Conservation (phyloP, 1,140 invertebrate species). For the Philopotamus ludificatus region DNA sequence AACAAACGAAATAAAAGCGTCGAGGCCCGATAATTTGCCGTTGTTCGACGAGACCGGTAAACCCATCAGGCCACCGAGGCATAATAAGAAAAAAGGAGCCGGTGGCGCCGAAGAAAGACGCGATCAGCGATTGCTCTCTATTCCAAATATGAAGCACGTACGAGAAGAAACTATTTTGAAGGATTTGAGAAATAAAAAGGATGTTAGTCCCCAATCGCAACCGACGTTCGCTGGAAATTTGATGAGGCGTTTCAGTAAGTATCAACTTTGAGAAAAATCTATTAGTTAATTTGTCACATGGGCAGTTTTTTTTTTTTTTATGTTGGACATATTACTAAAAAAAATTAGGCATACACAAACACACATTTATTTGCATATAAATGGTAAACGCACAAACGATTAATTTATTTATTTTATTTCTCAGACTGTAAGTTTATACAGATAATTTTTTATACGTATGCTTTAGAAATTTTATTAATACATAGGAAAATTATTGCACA, state of each 20-base stretch:
- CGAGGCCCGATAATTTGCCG: slow-evolving; percentile 63
- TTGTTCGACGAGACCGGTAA: slow-evolving; percentile 61
- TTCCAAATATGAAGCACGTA: slow-evolving; percentile 72
- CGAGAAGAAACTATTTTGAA: slow-evolving; percentile 50
- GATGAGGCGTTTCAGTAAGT: slow-evolving; percentile 85
- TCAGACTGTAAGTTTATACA: no score
- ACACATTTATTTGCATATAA: slow-evolving; percentile 1
- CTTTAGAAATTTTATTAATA: background rate
- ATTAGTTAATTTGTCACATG: no score
- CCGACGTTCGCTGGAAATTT: slow-evolving; percentile 68
- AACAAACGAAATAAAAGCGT: slow-evolving; percentile 41
- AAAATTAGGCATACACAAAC: slow-evolving; percentile 13
- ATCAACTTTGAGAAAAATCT: no score
- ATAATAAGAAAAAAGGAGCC: slow-evolving; percentile 58
- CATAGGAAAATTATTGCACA: background rate
- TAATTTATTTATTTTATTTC: no score
- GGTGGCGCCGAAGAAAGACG: slow-evolving; percentile 51
- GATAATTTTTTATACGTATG: no score
- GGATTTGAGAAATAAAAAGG: slow-evolving; percentile 52
- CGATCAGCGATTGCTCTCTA: slow-evolving; percentile 70
- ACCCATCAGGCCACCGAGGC: slow-evolving; percentile 62
- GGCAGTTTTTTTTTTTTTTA: no score
- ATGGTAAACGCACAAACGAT: no score
- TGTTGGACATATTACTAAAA: slow-evolving; percentile 4
- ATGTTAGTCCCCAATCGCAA: slow-evolving; percentile 45